A percentile compares a stretch with the other conserved stretches of the same genome.
Evolutionary conservation across 2,113 vertebrate genomes (phyloP).

Genomic region (Australoheros scitulus): DNA sequence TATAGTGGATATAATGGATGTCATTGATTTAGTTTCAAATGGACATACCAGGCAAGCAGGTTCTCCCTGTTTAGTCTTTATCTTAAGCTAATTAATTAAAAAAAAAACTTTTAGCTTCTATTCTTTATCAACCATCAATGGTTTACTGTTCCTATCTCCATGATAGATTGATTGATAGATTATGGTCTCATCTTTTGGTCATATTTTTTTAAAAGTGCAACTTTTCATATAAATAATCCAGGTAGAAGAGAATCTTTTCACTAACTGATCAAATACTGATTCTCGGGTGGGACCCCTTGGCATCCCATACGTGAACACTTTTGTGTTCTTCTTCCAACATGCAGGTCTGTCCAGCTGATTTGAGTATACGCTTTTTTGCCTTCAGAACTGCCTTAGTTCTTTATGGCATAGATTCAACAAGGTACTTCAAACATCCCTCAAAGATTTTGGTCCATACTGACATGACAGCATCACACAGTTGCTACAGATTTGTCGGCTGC

Average conservation of each 20-base stretch:
- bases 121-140: background rate
- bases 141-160: background rate
- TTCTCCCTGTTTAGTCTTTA: background rate
- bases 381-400: background rate
- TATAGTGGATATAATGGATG: background rate
- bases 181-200: no score
- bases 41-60: background rate
- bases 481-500: background rate
- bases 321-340: background rate
- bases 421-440: background rate
- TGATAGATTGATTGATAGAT: background rate
- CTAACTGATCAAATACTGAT: no score
- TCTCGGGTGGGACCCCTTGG: no score
- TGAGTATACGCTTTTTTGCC: background rate
- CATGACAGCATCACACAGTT: background rate
- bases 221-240: no score
- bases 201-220: no score
- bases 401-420: background rate
- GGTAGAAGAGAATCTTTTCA: no score
- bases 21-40: background rate
- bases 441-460: background rate
- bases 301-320: no score
- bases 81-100: background rate
- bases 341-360: background rate
- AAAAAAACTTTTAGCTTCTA: no score